Evolutionary conservation across 2,888 invertebrate species (phyloP), one percentile per base, ranked within the genome.

Genomic region (Athrips mouffetella): DNA sequence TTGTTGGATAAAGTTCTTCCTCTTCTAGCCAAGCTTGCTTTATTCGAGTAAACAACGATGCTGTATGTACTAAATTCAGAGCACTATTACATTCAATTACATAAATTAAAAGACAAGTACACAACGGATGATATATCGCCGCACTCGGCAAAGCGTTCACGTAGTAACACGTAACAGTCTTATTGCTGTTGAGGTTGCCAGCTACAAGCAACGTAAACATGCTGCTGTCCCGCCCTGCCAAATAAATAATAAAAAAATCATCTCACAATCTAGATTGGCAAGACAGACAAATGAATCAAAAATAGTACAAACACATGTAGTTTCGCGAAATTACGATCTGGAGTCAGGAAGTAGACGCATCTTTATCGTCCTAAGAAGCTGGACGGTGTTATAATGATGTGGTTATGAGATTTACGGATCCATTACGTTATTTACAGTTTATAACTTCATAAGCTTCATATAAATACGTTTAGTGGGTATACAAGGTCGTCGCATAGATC

Each of bases 191-290:
- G 50, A 51, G 50, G 58, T 55, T 81, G 82, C 79, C 82, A 82
- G 76, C 63, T 57, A 55, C 62, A 67, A 63, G 66, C n/a, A 37
- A 60, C 60, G 72, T 71, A 70, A 75, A 72, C 68, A 72, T 60
- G 72, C 66, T 67, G 64, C 62, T 65, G 70, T 67, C 63, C 52
- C 50, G 66, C 62, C 65, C 64, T 75, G 79, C 69, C 73, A 73
- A 64, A 70, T 70, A 65, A 65, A 70, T 60, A 58, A 67, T 60
- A 45, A 51, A 20, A 48, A 50, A 54, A 20, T 27, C 45, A 51
- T 39, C 45, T 50, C 31, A 48, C 29, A 50, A 47, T 63, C 53
- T 48, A 54, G 52, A 61, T 59, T 53, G 57, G 51, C 52, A 59
- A 48, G 27, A 31, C 20, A 44, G 21, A 29, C 40, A 18, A 7